Base-by-base conservation (phyloP, 2,888 invertebrate genomes). In the Oscheius myriophilus region DNA sequence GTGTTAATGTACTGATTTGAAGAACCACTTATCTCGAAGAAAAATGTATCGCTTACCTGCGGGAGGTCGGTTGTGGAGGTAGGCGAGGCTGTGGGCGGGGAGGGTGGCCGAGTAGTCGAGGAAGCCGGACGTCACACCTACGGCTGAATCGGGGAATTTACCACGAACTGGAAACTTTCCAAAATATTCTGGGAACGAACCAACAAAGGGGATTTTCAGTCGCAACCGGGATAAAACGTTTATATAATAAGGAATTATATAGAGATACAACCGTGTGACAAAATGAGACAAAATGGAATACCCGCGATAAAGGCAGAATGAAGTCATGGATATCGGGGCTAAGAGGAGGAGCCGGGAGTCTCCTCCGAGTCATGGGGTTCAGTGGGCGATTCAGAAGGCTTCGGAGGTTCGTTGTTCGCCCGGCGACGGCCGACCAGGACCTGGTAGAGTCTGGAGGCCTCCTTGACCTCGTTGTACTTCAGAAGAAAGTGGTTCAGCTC, bases 31-130 rank as follows among this genome's bases (percentile, higher is more conserved):
- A n/a, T n/a, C 45, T 43, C 12, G 45, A 14, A 43, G 16, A 43
- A n/a, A 43, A 43, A n/a, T 14, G 16, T 12, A 43, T 14, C n/a
- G 16, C 45, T 43, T 49, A 73, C 80, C 71, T 63, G 81, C 79
- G 3, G 76, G 66, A 33, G 79, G 76, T 11, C 72, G 70, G 43
- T 73, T 67, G 9, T 77, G 76, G 49, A 82, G 66, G 45, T 70
- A 65, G 45, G 62, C 62, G 1, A 81, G 53, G 12, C 67, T 66
- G 2, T 73, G 71, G 12, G 62, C 61, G 33, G 71, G 63, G 11
- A 82, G 52, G 6, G 69, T 61, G n/a, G 69, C 68, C 21, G 82
- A 62, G 72, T 78, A 82, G 25, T 72, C 72, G n/a, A 82, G 69
- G 65, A 82, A 82, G 18, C 62, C 21, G 49, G 33, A 6, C 33